Base-by-base conservation (phyloP, 2,888 invertebrate genomes). In the Pristionchus exspectatus region DNA sequence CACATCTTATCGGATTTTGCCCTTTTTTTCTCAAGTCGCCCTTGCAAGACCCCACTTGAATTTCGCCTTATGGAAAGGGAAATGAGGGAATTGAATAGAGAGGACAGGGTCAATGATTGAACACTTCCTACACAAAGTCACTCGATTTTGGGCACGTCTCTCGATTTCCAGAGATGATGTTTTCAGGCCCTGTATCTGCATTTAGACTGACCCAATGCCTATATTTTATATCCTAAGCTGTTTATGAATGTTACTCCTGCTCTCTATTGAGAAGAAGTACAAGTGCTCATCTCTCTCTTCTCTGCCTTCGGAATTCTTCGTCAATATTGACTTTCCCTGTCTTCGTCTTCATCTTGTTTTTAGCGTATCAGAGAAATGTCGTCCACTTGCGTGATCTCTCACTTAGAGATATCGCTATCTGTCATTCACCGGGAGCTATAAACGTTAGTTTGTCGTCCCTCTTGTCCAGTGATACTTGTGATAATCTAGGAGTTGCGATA, bases 51-150 rank as follows among this genome's bases (percentile, higher is more conserved):
- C 18, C 27, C 72, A 72, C 77, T 77, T 38, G 77, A 77, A 77
- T 77, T 9, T 44, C 77, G 77, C 77, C 77, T 77, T 77, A 77
- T 77, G 44, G 77, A 77, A 50, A 77, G 77, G 77, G 77, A 33
- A 72, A 33, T 72, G 72, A 63, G 30, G 72, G 72, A 50, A 77
- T 77, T 77, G 77, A 77, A 77, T 77, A 30, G 77, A 38, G 72
- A 14, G 38, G 33, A 14, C 14, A 44, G 24, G 44, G 77, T 72
- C 72, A 72, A 72, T 72, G 30, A 33, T 30, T 33, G 72, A 72
- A 72, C 72, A 33, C 72, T 72, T 72, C 72, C 72, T 72, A 30
- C 30, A 72, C 16, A n/a, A 14, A 72, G 33, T 27, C 27, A 33
- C 33, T 10, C 33, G 4, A 56, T 56, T 12, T 56, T 21, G 56